Evolutionary conservation across 2,113 vertebrate species (phyloP).

Genomic region (Arizona elegans): DNA sequence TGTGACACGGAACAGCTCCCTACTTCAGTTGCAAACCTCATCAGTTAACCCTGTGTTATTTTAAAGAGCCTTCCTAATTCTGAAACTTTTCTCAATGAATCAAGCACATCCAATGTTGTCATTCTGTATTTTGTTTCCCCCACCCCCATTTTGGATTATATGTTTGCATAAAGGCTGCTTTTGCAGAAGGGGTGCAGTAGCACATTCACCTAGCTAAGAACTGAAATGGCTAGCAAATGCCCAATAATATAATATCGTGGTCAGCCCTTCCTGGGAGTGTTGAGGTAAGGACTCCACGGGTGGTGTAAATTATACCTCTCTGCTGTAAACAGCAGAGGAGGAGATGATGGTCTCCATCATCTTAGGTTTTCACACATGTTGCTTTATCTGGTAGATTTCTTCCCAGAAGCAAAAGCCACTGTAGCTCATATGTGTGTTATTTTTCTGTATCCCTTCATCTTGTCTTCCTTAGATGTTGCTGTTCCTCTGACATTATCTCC

Average conservation of each 20-base stretch:
- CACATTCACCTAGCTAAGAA: slow-evolving; percentile 5
- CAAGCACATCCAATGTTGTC: neutral
- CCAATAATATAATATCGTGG: neutral
- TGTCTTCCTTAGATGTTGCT: slow-evolving; percentile 17
- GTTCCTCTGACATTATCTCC: slow-evolving; percentile 20
- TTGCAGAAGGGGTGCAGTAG: neutral
- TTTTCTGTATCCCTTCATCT: slow-evolving; percentile 22
- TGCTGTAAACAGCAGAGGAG: neutral
- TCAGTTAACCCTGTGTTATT: neutral
- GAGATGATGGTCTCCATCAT: neutral
- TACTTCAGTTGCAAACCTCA: neutral
- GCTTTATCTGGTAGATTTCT: neutral
- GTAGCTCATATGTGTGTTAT: neutral
- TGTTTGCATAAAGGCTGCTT: slow-evolving; percentile 12
- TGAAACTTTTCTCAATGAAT: neutral
- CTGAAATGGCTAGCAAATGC: neutral
- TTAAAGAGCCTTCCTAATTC: neutral
- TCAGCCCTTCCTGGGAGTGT: neutral
- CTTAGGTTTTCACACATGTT: neutral
- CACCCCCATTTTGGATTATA: neutral
- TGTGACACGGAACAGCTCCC: neutral
- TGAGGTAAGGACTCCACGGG: neutral
- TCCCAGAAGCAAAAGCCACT: slow-evolving; percentile 1
- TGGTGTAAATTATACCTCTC: neutral
- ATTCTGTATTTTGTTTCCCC: neutral